A percentile compares a stretch with the other conserved stretches of the same genome.
These are phyloP conservation scores for Astur gentilis DNA, from an alignment of 2,113 vertebrate genomes.

Conservation along the genomic window DNA sequence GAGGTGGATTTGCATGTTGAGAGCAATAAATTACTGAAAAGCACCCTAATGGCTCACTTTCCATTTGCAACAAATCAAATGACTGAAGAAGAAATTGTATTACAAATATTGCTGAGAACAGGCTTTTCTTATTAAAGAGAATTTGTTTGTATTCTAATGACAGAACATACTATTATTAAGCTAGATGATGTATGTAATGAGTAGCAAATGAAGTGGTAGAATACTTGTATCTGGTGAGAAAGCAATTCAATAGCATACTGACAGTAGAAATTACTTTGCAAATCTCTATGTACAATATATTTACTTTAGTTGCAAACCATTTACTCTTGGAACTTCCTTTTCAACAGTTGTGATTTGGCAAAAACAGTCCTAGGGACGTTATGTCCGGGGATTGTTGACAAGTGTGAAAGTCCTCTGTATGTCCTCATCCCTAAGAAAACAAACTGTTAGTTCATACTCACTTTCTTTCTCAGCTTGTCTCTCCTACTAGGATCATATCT, in stretches of 20 bases:
- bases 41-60: not conserved
- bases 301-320: not conserved
- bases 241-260: not conserved
- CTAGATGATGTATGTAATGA: not conserved
- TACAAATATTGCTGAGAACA: not conserved
- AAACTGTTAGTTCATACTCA: not conserved
- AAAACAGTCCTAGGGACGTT: not conserved
- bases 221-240: not conserved
- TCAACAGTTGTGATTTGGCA: not conserved
- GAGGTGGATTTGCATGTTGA: not conserved
- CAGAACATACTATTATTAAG: not conserved
- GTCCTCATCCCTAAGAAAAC: not conserved
- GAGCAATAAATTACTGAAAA: slow-evolving; percentile 6
- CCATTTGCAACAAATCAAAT: not conserved
- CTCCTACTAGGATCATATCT: not conserved
- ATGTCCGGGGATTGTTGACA: not conserved
- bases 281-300: not conserved
- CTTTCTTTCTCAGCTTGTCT: not conserved
- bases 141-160: not conserved
- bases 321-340: not conserved
- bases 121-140: not conserved
- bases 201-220: not conserved
- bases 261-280: not conserved
- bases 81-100: not conserved
- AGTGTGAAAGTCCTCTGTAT: not conserved